phyloP scores from a whole-genome alignment of 2,888 invertebrate species.

The Agriopis leucophaearia region DNA sequence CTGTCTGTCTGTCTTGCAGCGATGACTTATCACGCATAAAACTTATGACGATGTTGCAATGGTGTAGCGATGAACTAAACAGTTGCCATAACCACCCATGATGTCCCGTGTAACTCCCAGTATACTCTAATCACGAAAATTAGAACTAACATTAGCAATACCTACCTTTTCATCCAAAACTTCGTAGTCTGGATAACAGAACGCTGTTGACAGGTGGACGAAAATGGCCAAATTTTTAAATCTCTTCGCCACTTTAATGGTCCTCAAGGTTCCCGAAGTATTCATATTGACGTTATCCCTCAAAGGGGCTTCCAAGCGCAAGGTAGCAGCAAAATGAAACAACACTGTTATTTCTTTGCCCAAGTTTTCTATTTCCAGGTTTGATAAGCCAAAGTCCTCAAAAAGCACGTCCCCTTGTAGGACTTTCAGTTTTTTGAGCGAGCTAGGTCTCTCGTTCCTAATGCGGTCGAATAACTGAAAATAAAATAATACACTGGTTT shows the following conservation, averaged over 20 bases:
- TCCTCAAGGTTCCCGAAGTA: slow-evolving; percentile 93
- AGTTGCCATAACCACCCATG: too few relatives aligned
- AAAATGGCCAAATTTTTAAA: slow-evolving; percentile 92
- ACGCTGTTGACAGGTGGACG: slow-evolving; percentile 97
- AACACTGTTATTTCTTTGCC: slow-evolving; percentile 91
- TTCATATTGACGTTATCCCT: slow-evolving; percentile 96
- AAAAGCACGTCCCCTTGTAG: slow-evolving; percentile 91
- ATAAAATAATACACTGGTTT: neutral
- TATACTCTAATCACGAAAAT: too few relatives aligned
- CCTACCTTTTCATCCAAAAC: slow-evolving; percentile 75
- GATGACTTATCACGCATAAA: too few relatives aligned
- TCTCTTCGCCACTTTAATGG: slow-evolving; percentile 91
- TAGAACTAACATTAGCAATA: neutral
- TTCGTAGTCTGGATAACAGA: slow-evolving; percentile 95
- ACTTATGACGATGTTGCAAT: too few relatives aligned
- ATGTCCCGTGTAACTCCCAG: too few relatives aligned
- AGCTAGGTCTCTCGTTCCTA: slow-evolving; percentile 87
- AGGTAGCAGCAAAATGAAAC: slow-evolving; percentile 97
- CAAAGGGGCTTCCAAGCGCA: slow-evolving; percentile 95
- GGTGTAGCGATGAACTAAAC: too few relatives aligned
- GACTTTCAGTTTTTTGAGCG: slow-evolving; percentile 90
- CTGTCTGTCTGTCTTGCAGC: too few relatives aligned
- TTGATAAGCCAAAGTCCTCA: slow-evolving; percentile 87
- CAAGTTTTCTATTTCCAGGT: slow-evolving; percentile 86
- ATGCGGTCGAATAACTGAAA: slow-evolving; percentile 90